Evolutionary conservation across 2,113 vertebrate genomes (phyloP), one percentile per base, ranked within the genome.

Genomic region (Dromaius novaehollandiae): DNA sequence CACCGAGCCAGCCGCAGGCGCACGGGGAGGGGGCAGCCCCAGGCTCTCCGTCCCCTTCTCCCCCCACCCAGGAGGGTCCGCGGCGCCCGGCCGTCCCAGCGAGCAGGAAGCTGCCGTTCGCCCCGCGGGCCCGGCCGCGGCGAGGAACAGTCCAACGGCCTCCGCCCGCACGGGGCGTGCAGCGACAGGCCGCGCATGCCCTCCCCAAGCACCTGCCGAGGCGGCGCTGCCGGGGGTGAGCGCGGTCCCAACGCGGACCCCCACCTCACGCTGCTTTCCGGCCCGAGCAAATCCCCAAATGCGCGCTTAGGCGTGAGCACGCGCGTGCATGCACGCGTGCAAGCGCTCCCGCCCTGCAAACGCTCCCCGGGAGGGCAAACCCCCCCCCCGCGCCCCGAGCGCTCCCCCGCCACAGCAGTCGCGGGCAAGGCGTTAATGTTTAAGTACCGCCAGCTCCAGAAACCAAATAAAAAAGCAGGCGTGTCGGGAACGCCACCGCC

Each of bases 191-290:
- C 82, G 9, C 16, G 16, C 21, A 56, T 92, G 34, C 78, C 89
- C 87, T 70, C 68, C 95, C 91, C 61, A 97, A 97, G 97, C 97
- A 98, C 97, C 97, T 97, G 98, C 97, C 93, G 71, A 73, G 9
- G 84, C 75, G 38, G 74, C 36, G 55, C 84, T 82, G 94, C 95
- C 95, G 91, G 7, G 95, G 94, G 95, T 38, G 56, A 91, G 44
- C 46, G 25, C 42, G 42, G 42, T 42, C 42, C 42, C 13, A 11
- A 11, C 11, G 11, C 42, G 9, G 20, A 9, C 36, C 44, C 51
- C 21, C 56, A 4, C 19, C 0, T 5, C 50, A 32, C 6, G 7
- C 13, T 21, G 1, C 55, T 55, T 77, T 38, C 56, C 50, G 65
- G 80, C 81, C 78, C 58, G 21, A 90, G 69, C 28, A 36, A 69